These are phyloP conservation scores for Hirudo medicinalis DNA, from an alignment of 1,140 invertebrate species.

Conservation along the genomic window DNA sequence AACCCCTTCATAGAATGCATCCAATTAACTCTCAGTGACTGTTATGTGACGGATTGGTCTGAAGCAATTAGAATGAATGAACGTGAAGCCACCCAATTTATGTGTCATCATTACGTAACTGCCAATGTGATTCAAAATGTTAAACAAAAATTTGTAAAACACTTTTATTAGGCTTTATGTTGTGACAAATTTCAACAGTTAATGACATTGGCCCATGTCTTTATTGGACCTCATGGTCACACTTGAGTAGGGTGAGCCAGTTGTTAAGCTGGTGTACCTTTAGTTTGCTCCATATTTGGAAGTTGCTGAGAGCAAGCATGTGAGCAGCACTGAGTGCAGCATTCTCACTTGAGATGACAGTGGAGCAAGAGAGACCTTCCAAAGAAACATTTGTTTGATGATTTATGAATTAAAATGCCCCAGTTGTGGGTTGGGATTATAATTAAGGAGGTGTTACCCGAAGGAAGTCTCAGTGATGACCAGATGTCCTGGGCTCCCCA, in stretches of 20 bases:
- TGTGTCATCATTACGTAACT: no score
- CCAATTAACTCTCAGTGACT: no score
- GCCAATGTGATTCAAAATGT: no score
- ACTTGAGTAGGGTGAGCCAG: conserved; percentile 43
- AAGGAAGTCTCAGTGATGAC: conserved; percentile 88
- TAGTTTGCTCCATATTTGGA: conserved; percentile 73
- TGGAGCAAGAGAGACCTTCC: conserved; percentile 72
- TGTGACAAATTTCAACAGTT: no score
- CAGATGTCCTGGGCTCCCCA: conserved; percentile 70
- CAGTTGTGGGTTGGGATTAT: neutral
- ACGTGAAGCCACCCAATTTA: no score
- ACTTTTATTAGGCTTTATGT: no score
- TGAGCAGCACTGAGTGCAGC: conserved; percentile 82
- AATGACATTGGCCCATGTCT: no score
- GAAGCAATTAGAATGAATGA: no score
- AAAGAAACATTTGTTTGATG: neutral
- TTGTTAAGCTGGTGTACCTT: conserved; percentile 61
- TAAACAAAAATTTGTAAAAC: no score
- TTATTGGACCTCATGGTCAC: no score
- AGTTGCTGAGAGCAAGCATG: conserved; percentile 69
- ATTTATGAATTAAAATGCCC: neutral
- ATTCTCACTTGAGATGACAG: conserved; percentile 77
- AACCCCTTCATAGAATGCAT: no score
- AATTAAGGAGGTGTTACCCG: conserved; percentile 49
- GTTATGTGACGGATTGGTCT: no score